phyloP scores from a whole-genome alignment of 2,113 vertebrate genomes.

The Pseudopipra pipra region DNA sequence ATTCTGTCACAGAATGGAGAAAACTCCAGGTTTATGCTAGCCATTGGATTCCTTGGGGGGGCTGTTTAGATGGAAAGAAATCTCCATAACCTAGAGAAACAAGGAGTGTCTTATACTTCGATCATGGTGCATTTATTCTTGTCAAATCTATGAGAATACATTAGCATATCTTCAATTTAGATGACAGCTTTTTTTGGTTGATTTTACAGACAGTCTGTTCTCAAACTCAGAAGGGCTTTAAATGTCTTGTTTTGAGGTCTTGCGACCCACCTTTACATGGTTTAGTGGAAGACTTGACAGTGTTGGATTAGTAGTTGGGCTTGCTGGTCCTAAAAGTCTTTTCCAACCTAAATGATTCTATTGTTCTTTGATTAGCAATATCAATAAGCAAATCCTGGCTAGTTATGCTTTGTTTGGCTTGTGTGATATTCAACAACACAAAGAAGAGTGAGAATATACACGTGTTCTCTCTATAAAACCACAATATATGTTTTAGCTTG shows the following conservation, averaged over 20 bases:
- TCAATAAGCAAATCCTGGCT: constrained; percentile 3
- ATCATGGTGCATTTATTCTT: neutral
- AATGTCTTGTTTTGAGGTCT: neutral
- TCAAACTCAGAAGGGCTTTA: neutral
- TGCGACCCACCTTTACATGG: neutral
- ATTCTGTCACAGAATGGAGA: neutral
- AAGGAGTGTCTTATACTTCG: neutral
- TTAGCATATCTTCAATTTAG: constrained; percentile 2
- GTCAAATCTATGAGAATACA: neutral
- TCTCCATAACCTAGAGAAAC: neutral
- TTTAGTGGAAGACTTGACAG: neutral
- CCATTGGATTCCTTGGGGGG: neutral
- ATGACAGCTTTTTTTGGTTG: neutral
- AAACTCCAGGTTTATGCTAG: neutral
- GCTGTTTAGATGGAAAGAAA: constrained; percentile 12
- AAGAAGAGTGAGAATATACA: neutral
- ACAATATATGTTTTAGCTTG: neutral
- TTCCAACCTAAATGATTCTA: neutral
- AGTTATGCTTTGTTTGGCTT: neutral
- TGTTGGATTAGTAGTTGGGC: neutral
- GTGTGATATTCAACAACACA: neutral
- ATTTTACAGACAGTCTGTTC: neutral
- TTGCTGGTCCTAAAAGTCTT: neutral
- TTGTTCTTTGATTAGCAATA: neutral
- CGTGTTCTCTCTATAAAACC: neutral